These are phyloP conservation scores for Abramis brama DNA, from an alignment of 2,113 vertebrate species.

Conservation along the genomic window DNA sequence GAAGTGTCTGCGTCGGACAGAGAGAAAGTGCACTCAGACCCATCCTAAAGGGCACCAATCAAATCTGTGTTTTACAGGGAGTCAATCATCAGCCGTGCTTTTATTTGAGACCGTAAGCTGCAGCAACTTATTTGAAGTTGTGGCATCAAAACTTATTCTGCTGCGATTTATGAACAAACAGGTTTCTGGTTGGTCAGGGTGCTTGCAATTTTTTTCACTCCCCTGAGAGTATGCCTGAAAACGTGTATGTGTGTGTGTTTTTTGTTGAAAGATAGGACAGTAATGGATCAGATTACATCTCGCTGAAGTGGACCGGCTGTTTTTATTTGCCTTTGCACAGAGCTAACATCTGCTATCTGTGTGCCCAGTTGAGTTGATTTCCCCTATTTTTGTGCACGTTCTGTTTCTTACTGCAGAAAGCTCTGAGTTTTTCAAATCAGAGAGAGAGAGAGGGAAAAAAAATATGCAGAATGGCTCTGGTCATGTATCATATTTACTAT, in stretches of 20 bases:
- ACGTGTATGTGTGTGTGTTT: background rate
- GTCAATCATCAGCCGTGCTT: constrained; percentile 46
- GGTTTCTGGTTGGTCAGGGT: background rate
- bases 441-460: background rate
- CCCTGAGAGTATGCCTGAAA: background rate
- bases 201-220: background rate
- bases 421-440: background rate
- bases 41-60: constrained; percentile 53
- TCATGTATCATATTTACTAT: background rate
- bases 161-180: constrained; percentile 12
- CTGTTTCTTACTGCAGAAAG: background rate
- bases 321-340: constrained; percentile 26
- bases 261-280: constrained; percentile 7
- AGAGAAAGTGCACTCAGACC: constrained; percentile 26
- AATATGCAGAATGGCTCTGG: background rate
- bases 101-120: constrained; percentile 28
- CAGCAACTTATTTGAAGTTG: constrained; percentile 17
- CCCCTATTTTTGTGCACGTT: background rate
- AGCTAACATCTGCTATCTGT: constrained; percentile 19
- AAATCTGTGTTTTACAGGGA: constrained; percentile 35
- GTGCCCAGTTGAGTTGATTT: background rate
- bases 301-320: constrained; percentile 20
- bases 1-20: constrained; percentile 27
- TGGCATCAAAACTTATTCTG: background rate
- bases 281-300: constrained; percentile 29